These are phyloP conservation scores for Lepus europaeus DNA, from an alignment of 2,113 vertebrate species.

Conservation along the genomic window DNA sequence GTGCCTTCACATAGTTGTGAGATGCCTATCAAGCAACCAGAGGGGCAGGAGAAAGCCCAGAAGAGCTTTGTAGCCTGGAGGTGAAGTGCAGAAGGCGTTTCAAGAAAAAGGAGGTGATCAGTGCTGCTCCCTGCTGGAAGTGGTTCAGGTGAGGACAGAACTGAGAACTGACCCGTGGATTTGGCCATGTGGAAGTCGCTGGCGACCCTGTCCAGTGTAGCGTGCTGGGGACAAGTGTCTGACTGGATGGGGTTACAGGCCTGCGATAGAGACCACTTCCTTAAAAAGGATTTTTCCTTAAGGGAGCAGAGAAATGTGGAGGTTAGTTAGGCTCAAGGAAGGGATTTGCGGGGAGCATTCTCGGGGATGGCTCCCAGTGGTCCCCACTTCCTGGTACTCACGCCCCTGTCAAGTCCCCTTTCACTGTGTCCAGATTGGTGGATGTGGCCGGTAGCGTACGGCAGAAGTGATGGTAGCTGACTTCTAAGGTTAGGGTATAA, in stretches of 20 bases:
- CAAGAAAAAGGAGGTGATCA: not conserved
- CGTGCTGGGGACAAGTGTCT: slow-evolving; percentile 21
- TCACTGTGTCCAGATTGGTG: not conserved
- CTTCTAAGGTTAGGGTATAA: not conserved
- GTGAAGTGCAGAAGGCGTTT: not conserved
- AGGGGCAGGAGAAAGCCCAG: not conserved
- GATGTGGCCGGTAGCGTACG: not conserved
- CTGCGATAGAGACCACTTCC: not conserved
- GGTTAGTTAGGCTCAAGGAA: not conserved
- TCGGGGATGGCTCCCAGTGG: not conserved
- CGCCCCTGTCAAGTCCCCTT: not conserved
- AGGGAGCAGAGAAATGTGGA: not conserved
- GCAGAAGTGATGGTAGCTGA: not conserved
- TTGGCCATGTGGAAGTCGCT: not conserved
- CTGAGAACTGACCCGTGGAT: not conserved
- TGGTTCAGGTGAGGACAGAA: not conserved
- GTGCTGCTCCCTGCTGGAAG: not conserved
- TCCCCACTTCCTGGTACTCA: too few relatives aligned
- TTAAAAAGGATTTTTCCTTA: not conserved
- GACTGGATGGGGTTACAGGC: not conserved
- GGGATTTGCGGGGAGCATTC: not conserved
- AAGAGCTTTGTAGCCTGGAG: not conserved
- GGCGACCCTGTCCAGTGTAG: not conserved
- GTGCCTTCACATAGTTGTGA: not conserved
- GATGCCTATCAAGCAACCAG: not conserved